Percentiles rank a stretch among this genome's conserved stretches.
Evolutionary conservation across 2,797 vertebrate genomes (phyloP).

Genomic region (Ceryle rudis): DNA sequence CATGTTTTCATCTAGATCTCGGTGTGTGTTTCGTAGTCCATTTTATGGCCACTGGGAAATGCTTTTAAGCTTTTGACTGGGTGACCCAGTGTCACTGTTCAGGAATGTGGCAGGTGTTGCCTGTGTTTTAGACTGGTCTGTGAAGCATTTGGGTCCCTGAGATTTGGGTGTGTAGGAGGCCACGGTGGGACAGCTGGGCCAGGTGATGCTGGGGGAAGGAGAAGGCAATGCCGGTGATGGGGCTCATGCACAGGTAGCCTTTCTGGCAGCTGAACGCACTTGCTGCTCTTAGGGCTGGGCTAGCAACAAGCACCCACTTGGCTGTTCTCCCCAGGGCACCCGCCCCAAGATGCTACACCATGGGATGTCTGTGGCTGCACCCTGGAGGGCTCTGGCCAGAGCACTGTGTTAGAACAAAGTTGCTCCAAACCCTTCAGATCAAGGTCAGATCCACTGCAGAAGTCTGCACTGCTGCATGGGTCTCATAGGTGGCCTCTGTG

Average conservation of each 20-base stretch:
- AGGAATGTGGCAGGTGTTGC: background rate
- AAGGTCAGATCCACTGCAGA: background rate
- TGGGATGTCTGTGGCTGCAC: background rate
- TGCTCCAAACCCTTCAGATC: background rate
- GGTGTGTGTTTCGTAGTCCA: fast-evolving
- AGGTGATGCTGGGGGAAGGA: background rate
- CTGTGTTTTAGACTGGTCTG: background rate
- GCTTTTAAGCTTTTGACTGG: background rate
- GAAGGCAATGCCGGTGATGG: background rate
- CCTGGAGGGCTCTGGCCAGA: background rate
- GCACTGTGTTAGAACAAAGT: background rate
- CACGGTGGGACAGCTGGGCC: background rate
- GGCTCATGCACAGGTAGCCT: background rate
- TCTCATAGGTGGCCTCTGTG: background rate
- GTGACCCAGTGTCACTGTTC: background rate
- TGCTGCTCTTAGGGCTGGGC: background rate
- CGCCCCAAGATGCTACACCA: background rate
- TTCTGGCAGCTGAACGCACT: background rate
- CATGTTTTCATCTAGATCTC: background rate
- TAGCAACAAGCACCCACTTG: background rate
- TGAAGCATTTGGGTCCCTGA: background rate
- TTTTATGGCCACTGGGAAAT: background rate
- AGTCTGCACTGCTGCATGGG: background rate
- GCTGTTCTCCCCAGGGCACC: background rate
- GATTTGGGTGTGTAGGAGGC: background rate